Conservation (phyloP, 1,140 invertebrate species). For the Coboldia fuscipes region DNA sequence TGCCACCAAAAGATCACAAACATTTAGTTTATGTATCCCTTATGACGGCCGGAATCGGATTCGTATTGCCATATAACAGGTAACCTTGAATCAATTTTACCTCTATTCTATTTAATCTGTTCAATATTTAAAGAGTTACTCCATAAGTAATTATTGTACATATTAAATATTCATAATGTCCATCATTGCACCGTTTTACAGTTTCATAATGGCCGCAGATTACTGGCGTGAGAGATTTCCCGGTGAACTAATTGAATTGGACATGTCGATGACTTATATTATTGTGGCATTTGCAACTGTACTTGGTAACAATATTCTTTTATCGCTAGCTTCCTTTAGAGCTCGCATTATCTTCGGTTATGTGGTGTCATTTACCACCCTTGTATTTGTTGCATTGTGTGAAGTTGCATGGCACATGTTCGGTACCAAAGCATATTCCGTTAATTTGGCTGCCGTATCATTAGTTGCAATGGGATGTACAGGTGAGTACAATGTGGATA, state of each 20-base stretch:
- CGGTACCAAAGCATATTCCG: slow-evolving; percentile 41
- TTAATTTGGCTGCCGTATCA: slow-evolving; percentile 65
- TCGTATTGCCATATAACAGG: slow-evolving; percentile 81
- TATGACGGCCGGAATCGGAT: slow-evolving; percentile 68
- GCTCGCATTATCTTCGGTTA: slow-evolving; percentile 75
- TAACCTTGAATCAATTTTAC: slow-evolving; percentile 13
- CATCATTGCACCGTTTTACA: slow-evolving; percentile 22
- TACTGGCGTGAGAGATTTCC: slow-evolving; percentile 71
- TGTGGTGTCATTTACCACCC: slow-evolving; percentile 52
- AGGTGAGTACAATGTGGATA: slow-evolving; percentile 24
- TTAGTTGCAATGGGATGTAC: slow-evolving; percentile 74
- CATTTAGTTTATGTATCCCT: slow-evolving; percentile 61
- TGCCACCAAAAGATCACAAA: slow-evolving; percentile 50
- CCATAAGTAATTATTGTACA: not conserved
- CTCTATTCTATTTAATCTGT: not conserved
- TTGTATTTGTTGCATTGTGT: slow-evolving; percentile 62
- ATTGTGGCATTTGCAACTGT: slow-evolving; percentile 69
- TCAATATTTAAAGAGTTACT: not conserved
- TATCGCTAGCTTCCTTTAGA: slow-evolving; percentile 62
- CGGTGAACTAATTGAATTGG: slow-evolving; percentile 65
- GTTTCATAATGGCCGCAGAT: slow-evolving; percentile 77
- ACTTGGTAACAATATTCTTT: slow-evolving; percentile 61
- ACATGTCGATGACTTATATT: slow-evolving; percentile 81
- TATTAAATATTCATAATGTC: slow-evolving; percentile 1
- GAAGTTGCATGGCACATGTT: slow-evolving; percentile 72